Base-by-base conservation (phyloP, 2,888 invertebrate species). In the Acrobasis suavella region DNA sequence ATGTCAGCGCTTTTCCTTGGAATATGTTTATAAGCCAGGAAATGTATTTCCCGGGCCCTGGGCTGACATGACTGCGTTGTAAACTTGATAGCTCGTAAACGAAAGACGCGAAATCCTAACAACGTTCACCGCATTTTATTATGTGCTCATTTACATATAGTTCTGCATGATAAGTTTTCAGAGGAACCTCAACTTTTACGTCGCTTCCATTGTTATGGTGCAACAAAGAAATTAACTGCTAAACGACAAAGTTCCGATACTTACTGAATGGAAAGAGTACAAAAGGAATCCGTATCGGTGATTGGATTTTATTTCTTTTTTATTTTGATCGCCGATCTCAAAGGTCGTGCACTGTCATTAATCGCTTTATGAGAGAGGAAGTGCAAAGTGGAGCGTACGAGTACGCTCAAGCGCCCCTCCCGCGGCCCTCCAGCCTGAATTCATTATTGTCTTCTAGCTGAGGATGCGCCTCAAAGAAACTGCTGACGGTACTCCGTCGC, bases 401-500 rank as follows among this genome's bases (percentile, higher is more conserved):
- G 87, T 75, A 85, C 81, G 77, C 81, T 86, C 73, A 75, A 86
- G 80, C 69, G 66, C 70, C 67, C 67, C 70, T 69, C 55, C 67
- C 67, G 70, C 67, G 68, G 67, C 68, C 70, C 82, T 74, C 76
- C 73, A 75, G 82, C 80, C 84, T 85, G 89, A 89, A 89, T 89
- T 89, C 88, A 89, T 89, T 89, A 89, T 88, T 88, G 87, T 88
- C 86, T 82, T 81, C 82, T 72, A 81, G 78, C 81, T 77, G 80
- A 83, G 78, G 85, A 85, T 84, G 87, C 83, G 85, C 84, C 83
- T 89, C 87, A 89, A 90, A 89, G 88, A 88, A 89, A 88, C 81
- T 87, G 89, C 90, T 89, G 89, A 89, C 84, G 84, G 77, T 75
- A 75, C 78, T 78, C 78, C 72, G 75, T 71, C 74, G 71, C 77